Conservation (phyloP, 2,797 vertebrate genomes). For the Coranthus polyacanthus region DNA sequence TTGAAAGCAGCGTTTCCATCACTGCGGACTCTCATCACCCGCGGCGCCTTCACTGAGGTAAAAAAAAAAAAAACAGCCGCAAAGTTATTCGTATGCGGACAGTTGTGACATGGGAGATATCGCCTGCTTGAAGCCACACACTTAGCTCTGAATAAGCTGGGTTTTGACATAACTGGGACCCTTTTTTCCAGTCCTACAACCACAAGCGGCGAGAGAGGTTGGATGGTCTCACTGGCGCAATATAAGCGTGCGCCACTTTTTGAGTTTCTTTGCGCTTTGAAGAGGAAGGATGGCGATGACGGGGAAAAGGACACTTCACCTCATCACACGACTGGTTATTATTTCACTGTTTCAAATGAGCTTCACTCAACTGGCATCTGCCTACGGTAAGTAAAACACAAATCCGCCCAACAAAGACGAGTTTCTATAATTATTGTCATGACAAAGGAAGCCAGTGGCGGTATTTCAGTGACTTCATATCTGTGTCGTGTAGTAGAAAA, state of each 20-base stretch:
- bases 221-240: not conserved
- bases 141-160: rapidly evolving
- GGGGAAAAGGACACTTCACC: slow-evolving; percentile 20
- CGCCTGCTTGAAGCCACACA: rapidly evolving
- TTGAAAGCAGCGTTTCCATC: slow-evolving; percentile 23
- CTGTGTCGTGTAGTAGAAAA: too few relatives aligned
- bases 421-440: too few relatives aligned
- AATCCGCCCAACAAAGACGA: too few relatives aligned
- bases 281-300: slow-evolving; percentile 47
- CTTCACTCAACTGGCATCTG: slow-evolving; percentile 41
- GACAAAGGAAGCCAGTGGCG: too few relatives aligned
- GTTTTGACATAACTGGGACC: too few relatives aligned
- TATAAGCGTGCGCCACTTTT: slow-evolving; percentile 2
- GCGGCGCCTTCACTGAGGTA: not conserved
- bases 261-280: not conserved
- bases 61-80: not conserved
- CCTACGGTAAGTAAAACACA: slow-evolving; percentile 66
- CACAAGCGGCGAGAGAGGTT: not conserved
- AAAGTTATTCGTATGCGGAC: not conserved
- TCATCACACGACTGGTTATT: slow-evolving; percentile 66
- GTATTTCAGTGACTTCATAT: too few relatives aligned
- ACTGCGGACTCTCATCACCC: not conserved
- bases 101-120: not conserved
- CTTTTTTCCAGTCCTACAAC: not conserved
- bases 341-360: slow-evolving; percentile 64